phyloP scores from a whole-genome alignment of 2,113 vertebrate species.

The Corvus moneduloides region DNA sequence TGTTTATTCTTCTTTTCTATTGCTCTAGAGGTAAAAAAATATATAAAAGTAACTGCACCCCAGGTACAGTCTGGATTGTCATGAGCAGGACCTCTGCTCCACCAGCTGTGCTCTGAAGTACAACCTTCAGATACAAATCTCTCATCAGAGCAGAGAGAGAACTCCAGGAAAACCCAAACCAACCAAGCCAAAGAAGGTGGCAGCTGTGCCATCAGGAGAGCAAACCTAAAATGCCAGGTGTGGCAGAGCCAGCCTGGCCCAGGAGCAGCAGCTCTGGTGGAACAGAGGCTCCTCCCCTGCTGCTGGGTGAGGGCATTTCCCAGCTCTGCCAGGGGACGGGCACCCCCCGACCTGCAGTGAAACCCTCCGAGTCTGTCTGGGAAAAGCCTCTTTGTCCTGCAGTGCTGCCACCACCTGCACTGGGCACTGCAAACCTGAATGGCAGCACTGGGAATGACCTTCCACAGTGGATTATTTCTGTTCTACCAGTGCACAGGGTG shows the following conservation, averaged over 20 bases:
- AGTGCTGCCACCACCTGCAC: neutral
- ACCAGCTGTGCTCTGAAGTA: neutral
- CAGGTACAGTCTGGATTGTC: neutral
- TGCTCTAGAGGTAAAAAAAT: neutral
- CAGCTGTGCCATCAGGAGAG: neutral
- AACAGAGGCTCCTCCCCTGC: neutral
- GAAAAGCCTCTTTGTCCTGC: neutral
- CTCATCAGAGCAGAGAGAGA: rapidly evolving
- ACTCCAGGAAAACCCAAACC: neutral
- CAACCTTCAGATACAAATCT: neutral
- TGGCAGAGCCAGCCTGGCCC: neutral
- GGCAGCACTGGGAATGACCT: neutral
- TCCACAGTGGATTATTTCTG: rapidly evolving
- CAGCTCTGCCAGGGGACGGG: neutral
- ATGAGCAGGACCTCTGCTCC: neutral
- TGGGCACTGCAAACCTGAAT: rapidly evolving
- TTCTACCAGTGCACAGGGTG: neutral
- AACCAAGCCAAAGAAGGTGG: neutral
- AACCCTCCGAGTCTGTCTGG: neutral
- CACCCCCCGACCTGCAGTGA: neutral
- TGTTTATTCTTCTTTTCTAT: neutral
- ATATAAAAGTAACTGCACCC: neutral
- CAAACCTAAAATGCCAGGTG: neutral
- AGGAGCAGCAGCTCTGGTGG: neutral
- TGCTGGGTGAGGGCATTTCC: neutral